These are phyloP conservation scores for Geophilus truncorum DNA, from an alignment of 2,888 invertebrate species.

Conservation along the genomic window DNA sequence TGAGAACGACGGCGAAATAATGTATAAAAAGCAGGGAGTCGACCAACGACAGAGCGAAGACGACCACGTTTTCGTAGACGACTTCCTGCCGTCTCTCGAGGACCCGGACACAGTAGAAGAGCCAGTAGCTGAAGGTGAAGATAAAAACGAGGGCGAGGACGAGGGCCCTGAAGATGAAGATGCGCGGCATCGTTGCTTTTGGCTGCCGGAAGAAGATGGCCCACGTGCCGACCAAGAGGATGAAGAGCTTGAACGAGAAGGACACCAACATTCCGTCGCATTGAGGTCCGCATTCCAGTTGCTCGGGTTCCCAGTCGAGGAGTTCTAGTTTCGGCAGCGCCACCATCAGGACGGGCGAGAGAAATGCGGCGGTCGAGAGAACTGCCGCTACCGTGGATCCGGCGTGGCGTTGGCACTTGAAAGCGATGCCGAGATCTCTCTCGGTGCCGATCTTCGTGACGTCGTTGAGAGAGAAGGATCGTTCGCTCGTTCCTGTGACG, in stretches of 20 bases:
- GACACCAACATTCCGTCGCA: conserved; percentile 91
- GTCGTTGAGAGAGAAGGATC: conserved; percentile 89
- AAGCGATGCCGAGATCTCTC: conserved; percentile 43
- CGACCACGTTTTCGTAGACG: conserved; percentile 82
- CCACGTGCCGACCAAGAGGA: conserved; percentile 86
- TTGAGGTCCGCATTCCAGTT: conserved; percentile 79
- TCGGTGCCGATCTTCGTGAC: conserved; percentile 44
- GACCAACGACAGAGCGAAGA: conserved; percentile 85
- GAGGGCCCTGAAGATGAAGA: conserved; percentile 83
- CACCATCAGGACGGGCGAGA: conserved; percentile 92
- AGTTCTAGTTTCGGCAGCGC: conserved; percentile 76
- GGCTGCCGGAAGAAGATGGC: conserved; percentile 81
- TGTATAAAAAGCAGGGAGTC: conserved; percentile 93
- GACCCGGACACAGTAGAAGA: conserved; percentile 90
- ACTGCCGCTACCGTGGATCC: conserved; percentile 73
- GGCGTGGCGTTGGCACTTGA: conserved; percentile 69
- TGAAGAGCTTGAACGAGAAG: conserved; percentile 81
- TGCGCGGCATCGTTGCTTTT: conserved; percentile 81
- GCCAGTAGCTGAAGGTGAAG: conserved; percentile 94
- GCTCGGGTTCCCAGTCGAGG: conserved; percentile 43
- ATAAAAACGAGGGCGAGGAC: conserved; percentile 83
- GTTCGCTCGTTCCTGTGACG: conserved; percentile 92
- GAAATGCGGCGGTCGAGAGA: conserved; percentile 74
- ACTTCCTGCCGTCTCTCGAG: conserved; percentile 48
- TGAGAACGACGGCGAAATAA: conserved; percentile 84